These are phyloP conservation scores for Tiliacea citrago DNA, from an alignment of 2,888 invertebrate species.

Conservation along the genomic window DNA sequence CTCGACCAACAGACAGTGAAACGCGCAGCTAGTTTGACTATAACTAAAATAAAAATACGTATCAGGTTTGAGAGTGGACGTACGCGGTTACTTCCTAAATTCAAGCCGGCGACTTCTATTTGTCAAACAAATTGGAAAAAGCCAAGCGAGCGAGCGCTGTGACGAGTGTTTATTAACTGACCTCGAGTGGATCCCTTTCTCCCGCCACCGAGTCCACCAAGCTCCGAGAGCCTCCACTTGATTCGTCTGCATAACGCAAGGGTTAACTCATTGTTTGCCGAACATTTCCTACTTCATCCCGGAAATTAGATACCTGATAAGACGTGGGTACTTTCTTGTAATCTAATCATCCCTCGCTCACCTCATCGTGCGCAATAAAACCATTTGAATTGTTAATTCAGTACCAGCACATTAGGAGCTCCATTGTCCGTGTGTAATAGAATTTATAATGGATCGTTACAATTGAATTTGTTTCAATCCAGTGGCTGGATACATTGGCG, in stretches of 20 bases:
- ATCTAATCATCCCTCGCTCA: constrained; percentile 47
- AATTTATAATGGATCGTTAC: constrained; percentile 50
- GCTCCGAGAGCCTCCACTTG: constrained; percentile 39
- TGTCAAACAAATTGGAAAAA: constrained; percentile 61
- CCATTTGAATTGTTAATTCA: constrained; percentile 53
- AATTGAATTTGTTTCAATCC: constrained; percentile 50
- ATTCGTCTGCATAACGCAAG: constrained; percentile 35
- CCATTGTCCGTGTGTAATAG: constrained; percentile 32
- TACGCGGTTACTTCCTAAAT: constrained; percentile 27
- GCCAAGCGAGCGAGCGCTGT: constrained; percentile 36
- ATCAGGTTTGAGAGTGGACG: constrained; percentile 19
- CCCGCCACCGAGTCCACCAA: background rate
- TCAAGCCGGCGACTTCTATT: constrained; percentile 47
- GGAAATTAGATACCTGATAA: constrained; percentile 54
- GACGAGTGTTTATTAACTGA: constrained; percentile 69
- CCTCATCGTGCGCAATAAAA: constrained; percentile 47
- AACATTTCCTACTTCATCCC: constrained; percentile 40
- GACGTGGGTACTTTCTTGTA: constrained; percentile 45
- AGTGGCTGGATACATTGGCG: constrained; percentile 42
- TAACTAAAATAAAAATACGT: constrained; percentile 36
- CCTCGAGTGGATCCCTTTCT: constrained; percentile 54
- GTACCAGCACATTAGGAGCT: constrained; percentile 16
- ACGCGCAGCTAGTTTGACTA: constrained; percentile 6
- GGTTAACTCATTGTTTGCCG: constrained; percentile 54
- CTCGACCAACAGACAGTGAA: background rate